Conservation (phyloP, 2,113 vertebrate genomes). For the Cardinalis cardinalis region DNA sequence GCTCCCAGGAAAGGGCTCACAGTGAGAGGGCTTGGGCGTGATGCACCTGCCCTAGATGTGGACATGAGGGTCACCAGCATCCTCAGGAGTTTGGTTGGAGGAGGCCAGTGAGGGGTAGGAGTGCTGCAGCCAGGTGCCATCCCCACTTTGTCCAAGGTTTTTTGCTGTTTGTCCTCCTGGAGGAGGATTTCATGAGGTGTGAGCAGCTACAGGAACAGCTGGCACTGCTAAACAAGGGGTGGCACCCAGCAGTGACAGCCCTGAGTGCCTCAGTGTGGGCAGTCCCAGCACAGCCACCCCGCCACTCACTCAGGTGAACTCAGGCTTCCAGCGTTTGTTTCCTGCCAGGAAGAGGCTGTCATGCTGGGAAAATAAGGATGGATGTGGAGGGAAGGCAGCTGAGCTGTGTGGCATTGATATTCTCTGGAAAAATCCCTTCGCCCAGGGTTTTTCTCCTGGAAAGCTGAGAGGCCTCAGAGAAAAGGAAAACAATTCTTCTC, state of each 20-base stretch:
- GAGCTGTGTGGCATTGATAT: no score
- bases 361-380: no score
- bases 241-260: rapidly evolving
- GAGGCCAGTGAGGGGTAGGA: neutral
- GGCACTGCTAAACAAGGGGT: neutral
- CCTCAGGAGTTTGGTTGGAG: neutral
- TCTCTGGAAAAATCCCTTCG: no score
- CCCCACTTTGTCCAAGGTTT: neutral
- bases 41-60: neutral
- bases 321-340: no score
- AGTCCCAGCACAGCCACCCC: neutral
- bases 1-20: neutral
- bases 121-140: neutral
- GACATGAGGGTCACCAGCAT: neutral
- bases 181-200: neutral
- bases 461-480: no score
- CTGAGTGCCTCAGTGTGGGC: neutral
- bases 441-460: no score
- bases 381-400: no score
- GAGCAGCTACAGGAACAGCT: rapidly evolving
- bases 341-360: no score
- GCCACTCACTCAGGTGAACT: no score
- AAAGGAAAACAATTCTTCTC: no score
- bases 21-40: neutral
- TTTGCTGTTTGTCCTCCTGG: neutral